Evolutionary conservation across 2,113 vertebrate genomes (phyloP).

Genomic region (Pristiophorus japonicus): DNA sequence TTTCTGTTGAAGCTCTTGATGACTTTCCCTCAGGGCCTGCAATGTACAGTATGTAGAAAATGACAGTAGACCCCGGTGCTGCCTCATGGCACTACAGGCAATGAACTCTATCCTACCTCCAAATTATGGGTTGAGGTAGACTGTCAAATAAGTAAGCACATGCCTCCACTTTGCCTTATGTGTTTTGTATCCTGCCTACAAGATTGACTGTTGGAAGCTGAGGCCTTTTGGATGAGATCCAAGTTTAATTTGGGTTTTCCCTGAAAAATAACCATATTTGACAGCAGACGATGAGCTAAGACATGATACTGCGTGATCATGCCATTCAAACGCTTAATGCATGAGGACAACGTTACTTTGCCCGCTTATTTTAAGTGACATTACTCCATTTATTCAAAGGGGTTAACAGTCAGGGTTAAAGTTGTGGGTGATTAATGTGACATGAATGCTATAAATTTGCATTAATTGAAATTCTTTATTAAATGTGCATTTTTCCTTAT

Average conservation of each 20-base stretch:
- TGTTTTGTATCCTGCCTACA: background rate
- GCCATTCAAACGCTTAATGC: background rate
- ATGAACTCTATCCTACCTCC: constrained; percentile 11
- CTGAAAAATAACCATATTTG: background rate
- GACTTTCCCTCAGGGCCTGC: background rate
- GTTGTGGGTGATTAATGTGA: background rate
- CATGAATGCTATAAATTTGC: background rate
- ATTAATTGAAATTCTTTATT: background rate
- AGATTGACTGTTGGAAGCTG: background rate
- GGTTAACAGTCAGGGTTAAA: background rate
- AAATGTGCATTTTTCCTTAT: background rate
- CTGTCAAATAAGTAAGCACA: constrained; percentile 25
- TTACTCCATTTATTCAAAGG: background rate
- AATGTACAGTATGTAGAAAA: constrained; percentile 27
- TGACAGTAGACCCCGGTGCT: background rate
- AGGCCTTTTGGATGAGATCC: background rate
- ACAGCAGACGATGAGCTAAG: background rate
- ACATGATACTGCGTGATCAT: background rate
- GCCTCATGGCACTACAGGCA: background rate
- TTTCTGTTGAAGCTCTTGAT: background rate
- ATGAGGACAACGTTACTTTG: background rate
- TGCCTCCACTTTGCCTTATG: background rate
- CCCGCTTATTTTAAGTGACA: background rate
- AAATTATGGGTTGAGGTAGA: constrained; percentile 28
- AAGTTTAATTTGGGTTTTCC: background rate